Evolutionary conservation across 2,797 vertebrate species (phyloP), one percentile per base, ranked within the genome.

Genomic region (Thripadectes ignobilis): DNA sequence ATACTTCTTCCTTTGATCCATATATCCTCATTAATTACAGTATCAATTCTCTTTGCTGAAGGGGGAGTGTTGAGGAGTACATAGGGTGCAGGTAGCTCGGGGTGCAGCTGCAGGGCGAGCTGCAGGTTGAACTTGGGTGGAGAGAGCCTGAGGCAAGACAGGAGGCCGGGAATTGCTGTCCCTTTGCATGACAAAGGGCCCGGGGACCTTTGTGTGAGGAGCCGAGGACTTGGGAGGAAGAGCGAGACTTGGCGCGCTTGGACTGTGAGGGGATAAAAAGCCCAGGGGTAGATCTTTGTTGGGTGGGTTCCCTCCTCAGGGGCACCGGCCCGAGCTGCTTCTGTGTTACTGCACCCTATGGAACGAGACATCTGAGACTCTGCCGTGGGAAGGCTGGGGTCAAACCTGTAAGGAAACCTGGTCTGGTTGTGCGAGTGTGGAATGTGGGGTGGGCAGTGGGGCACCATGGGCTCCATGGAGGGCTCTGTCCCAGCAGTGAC

Each of bases 131-230:
- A 45, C 29, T 30, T n/a, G 22, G 27, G 6, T 34, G 43, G 32
- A 14, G 16, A 46, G 15, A 45, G 43, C 43, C 43, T 6, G 6
- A 66, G 39, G 5, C 6, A 0, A 23, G 55, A 6, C 5, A 0
- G 29, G 48, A 10, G 34, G 32, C 45, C 5, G 0, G 0, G 12
- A 43, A 1, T 14, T 5, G 3, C 38, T 13, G 38, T 12, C 38
- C 38, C 12, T 39, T 39, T 39, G 38, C 38, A 39, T 39, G 38
- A 39, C 38, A 39, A 39, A 39, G 38, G 38, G 12, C 8, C 16
- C 3, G 10, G 58, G 36, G 30, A 16, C 6, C 29, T n/a, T 5
- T 3, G 20, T 39, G n/a, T 57, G 32, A 6, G 68, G 34, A 32
- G 39, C 24, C 2, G 0, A 4, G 59, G 5, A 23, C 49, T 54